Evolutionary conservation across 2,797 vertebrate species (phyloP).

Genomic region (Rhinoraja longicauda): DNA sequence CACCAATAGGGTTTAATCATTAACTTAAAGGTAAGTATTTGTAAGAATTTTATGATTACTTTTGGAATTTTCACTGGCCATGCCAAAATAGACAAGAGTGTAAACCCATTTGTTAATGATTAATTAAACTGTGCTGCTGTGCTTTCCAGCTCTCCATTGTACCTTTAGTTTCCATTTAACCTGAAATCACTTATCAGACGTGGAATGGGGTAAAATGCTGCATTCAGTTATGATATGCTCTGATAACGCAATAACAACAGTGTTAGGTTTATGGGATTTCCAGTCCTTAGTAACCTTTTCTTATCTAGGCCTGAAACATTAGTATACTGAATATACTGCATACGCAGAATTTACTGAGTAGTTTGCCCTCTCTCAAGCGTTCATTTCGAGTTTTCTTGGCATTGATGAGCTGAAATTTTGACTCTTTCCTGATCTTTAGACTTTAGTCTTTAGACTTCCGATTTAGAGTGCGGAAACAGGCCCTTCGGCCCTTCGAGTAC

Average conservation of each 20-base stretch:
- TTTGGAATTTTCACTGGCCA: constrained; percentile 39
- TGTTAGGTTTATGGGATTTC: constrained; percentile 1
- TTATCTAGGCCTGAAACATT: not conserved
- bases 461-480: too few species aligned
- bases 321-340: not conserved
- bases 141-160: not conserved
- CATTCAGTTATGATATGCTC: constrained; percentile 17
- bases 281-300: not conserved
- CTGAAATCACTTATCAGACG: not conserved
- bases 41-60: constrained; percentile 38
- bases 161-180: constrained; percentile 24
- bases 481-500: too few species aligned
- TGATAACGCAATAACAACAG: not conserved
- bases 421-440: too few species aligned
- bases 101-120: constrained; percentile 55
- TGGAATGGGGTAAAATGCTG: not conserved
- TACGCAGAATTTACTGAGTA: not conserved
- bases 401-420: too few species aligned
- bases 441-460: too few species aligned
- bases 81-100: constrained; percentile 42
- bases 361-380: too few species aligned
- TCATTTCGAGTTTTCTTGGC: too few species aligned
- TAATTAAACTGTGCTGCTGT: constrained; percentile 37
- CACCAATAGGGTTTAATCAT: constrained; percentile 46
- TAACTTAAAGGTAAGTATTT: constrained; percentile 42